Percentiles rank a stretch among this genome's conserved stretches.
Evolutionary conservation across 2,113 vertebrate species (phyloP).

Genomic region (Pandion haliaetus): DNA sequence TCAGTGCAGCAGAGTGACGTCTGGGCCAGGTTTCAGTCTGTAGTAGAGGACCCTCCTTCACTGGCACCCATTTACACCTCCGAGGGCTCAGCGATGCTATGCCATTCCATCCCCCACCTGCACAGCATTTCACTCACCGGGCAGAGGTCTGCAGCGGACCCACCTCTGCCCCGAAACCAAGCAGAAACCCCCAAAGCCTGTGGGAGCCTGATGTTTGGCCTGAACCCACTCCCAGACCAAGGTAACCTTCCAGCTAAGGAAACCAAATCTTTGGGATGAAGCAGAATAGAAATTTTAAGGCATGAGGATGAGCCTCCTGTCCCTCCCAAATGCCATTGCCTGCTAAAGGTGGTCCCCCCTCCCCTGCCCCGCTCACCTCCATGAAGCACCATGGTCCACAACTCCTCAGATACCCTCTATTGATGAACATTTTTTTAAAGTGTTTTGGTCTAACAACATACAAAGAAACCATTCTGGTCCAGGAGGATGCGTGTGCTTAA

Average conservation of each 20-base stretch:
- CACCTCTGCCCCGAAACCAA: not conserved
- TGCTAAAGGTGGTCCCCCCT: fast-evolving
- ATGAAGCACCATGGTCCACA: not conserved
- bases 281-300: not conserved
- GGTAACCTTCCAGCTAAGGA: not conserved
- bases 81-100: not conserved
- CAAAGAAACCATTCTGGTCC: not conserved
- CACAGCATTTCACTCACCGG: not conserved
- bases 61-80: not conserved
- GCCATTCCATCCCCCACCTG: not conserved
- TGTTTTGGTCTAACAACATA: not conserved
- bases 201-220: not conserved
- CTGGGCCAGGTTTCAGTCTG: not conserved
- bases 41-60: not conserved
- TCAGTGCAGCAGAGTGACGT: not conserved
- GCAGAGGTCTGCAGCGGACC: not conserved
- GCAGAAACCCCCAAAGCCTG: not conserved
- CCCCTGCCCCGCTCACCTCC: fast-evolving
- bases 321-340: not conserved
- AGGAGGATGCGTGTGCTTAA: not conserved
- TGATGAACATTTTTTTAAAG: not conserved
- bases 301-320: not conserved
- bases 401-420: not conserved
- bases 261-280: not conserved
- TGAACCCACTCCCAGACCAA: not conserved